phyloP scores from a whole-genome alignment of 2,797 vertebrate genomes.

The Rhynchonycteris naso region DNA sequence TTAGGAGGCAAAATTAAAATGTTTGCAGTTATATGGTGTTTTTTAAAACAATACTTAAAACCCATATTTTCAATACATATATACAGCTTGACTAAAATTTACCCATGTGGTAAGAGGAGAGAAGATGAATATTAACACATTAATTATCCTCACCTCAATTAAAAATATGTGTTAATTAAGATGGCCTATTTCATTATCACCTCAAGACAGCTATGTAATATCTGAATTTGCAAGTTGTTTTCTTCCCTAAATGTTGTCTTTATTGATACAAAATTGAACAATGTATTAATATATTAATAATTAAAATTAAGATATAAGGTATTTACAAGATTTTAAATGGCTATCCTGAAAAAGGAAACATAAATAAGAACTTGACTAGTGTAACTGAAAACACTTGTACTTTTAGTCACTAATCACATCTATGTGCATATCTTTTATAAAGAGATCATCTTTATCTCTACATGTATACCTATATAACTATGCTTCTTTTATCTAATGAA shows the following conservation, averaged over 20 bases:
- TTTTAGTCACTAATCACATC: neutral
- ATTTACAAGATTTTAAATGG: neutral
- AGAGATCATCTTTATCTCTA: neutral
- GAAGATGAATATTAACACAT: too few species aligned
- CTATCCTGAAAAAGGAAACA: neutral
- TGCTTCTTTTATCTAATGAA: neutral
- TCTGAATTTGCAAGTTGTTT: conserved; percentile 21
- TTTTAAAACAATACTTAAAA: neutral
- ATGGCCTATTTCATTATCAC: conserved; percentile 47
- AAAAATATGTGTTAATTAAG: conserved; percentile 41
- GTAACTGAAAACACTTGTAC: neutral
- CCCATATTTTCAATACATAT: too few species aligned
- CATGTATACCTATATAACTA: neutral
- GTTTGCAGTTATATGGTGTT: neutral
- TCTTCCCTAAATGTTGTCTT: neutral
- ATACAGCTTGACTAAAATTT: too few species aligned
- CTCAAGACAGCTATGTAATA: neutral
- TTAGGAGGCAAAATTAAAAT: neutral
- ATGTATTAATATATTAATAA: neutral
- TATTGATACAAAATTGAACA: neutral
- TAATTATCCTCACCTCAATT: neutral
- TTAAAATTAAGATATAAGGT: neutral
- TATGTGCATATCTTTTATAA: neutral
- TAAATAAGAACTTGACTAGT: neutral
- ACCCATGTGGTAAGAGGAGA: too few species aligned